Evolutionary conservation across 2,888 invertebrate genomes (phyloP).

Genomic region (Spodoptera littoralis): DNA sequence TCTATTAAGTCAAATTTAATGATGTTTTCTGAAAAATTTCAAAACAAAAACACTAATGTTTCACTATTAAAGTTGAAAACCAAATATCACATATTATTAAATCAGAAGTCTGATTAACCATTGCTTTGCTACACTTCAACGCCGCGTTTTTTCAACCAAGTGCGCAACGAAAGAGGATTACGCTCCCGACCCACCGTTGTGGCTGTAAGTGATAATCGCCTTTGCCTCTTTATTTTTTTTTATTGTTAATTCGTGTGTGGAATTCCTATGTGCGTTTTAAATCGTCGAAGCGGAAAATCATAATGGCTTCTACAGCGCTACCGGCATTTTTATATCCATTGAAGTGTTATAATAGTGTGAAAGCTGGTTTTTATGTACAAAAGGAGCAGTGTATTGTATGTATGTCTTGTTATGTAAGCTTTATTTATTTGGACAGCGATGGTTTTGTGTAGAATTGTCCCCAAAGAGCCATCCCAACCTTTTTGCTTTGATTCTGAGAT

Average conservation of each 20-base stretch:
- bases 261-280: conserved; percentile 59
- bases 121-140: not conserved
- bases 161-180: conserved; percentile 60
- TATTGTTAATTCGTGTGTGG: conserved; percentile 64
- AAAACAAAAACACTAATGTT: too few species aligned
- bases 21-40: too few species aligned
- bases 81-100: too few species aligned
- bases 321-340: not conserved
- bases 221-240: conserved; percentile 55
- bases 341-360: conserved; percentile 1
- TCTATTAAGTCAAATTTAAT: too few species aligned
- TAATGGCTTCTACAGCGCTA: conserved; percentile 36
- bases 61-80: not conserved
- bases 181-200: conserved; percentile 48
- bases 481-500: conserved; percentile 7
- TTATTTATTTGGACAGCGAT: conserved; percentile 32
- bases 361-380: not conserved
- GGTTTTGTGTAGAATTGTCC: conserved; percentile 17
- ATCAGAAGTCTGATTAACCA: too few species aligned
- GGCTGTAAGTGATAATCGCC: conserved; percentile 59
- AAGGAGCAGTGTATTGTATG: conserved; percentile 11
- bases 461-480: conserved; percentile 3
- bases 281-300: conserved; percentile 48
- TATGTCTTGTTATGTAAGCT: conserved; percentile 24
- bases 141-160: conserved; percentile 42